A percentile compares a stretch with the other conserved stretches of the same genome.
Conservation (phyloP, 2,888 invertebrate genomes). For the Eurytoma adleriae region DNA sequence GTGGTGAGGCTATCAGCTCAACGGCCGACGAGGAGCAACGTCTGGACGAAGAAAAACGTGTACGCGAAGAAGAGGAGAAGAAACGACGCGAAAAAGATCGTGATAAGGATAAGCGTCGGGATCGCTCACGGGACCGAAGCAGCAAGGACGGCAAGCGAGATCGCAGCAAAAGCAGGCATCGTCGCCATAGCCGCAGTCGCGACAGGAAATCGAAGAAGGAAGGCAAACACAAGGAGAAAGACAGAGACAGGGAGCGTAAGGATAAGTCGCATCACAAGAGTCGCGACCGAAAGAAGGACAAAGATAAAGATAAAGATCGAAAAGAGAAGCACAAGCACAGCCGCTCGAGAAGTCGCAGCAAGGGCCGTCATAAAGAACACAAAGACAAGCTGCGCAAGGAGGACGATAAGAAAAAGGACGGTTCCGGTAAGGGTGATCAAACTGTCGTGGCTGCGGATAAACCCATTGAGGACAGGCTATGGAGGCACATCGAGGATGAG, state of each 20-base stretch:
- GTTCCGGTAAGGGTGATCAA: constrained; percentile 51
- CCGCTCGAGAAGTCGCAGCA: constrained; percentile 57
- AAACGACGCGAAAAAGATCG: constrained; percentile 64
- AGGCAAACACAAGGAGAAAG: constrained; percentile 63
- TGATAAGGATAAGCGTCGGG: constrained; percentile 63
- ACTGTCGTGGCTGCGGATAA: constrained; percentile 54
- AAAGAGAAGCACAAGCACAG: constrained; percentile 62
- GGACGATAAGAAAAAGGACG: constrained; percentile 65
- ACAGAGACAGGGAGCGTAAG: constrained; percentile 56
- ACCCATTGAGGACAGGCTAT: constrained; percentile 77
- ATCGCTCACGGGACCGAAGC: constrained; percentile 59
- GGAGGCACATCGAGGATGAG: constrained; percentile 77
- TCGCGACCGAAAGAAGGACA: constrained; percentile 62
- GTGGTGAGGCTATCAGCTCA: constrained; percentile 65
- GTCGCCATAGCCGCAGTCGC: constrained; percentile 62
- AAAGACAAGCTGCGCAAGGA: constrained; percentile 61
- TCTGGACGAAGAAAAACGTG: constrained; percentile 64
- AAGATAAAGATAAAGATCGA: constrained; percentile 62
- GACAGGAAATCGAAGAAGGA: constrained; percentile 64
- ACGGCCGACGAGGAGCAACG: constrained; percentile 62
- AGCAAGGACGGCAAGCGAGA: constrained; percentile 54
- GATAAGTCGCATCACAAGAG: constrained; percentile 64
- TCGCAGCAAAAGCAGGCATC: constrained; percentile 64
- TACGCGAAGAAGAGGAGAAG: constrained; percentile 65
- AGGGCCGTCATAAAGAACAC: constrained; percentile 61